Evolutionary conservation across 2,888 invertebrate species (phyloP).

Genomic region (Leptura quadrifasciata): DNA sequence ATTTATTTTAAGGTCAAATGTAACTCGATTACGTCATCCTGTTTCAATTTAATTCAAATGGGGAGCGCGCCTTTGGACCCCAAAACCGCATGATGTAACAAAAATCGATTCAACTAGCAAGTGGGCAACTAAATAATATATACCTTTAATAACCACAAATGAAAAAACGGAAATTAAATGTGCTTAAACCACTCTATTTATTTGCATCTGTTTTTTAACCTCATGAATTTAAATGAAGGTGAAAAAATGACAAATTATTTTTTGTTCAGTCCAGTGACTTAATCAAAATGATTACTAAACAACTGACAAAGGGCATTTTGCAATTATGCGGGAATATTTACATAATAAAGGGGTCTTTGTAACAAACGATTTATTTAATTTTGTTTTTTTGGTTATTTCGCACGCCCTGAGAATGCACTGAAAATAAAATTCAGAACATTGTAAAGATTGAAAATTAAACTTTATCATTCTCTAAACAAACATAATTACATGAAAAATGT

Average conservation of each 20-base stretch:
- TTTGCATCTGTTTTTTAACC: slow-evolving; percentile 1
- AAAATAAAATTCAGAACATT: no score
- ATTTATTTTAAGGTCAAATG: neutral
- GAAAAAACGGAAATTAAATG: neutral
- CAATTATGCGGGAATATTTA: neutral
- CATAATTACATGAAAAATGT: no score
- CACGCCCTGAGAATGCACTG: neutral
- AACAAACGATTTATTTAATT: neutral
- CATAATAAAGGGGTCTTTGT: slow-evolving; percentile 2
- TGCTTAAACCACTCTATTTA: neutral
- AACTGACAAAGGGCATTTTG: neutral
- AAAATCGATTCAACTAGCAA: neutral
- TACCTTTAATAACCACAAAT: neutral
- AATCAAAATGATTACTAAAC: neutral
- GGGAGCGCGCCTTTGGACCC: neutral
- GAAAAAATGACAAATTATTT: neutral
- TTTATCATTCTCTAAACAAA: no score
- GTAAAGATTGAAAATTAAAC: no score
- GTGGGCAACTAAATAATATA: neutral
- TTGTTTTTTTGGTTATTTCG: neutral
- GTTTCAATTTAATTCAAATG: neutral
- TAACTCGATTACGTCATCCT: neutral
- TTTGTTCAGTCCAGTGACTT: neutral
- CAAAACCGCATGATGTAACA: neutral
- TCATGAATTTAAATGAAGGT: slow-evolving; percentile 3